These are phyloP conservation scores for Apoda limacodes DNA, from an alignment of 2,888 invertebrate genomes.

Conservation along the genomic window DNA sequence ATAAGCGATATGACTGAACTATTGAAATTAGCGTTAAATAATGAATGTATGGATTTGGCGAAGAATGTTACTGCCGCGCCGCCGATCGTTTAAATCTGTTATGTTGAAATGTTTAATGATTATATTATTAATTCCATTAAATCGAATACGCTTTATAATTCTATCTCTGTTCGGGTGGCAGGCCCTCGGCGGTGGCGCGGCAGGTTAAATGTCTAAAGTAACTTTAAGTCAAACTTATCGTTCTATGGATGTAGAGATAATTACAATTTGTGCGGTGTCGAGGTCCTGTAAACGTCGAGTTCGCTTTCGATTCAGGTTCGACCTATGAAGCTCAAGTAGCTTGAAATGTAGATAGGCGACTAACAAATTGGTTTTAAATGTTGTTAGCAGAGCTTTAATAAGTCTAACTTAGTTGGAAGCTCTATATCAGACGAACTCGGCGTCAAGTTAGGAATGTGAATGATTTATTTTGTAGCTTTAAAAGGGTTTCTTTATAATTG, in stretches of 20 bases:
- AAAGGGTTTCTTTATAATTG: too few species aligned
- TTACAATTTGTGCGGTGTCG: constrained; percentile 44
- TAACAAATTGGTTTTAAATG: constrained; percentile 60
- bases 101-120: constrained; percentile 38
- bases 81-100: constrained; percentile 21
- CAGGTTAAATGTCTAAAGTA: constrained; percentile 41
- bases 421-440: constrained; percentile 34
- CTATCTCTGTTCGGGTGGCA: constrained; percentile 36
- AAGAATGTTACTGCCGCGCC: constrained; percentile 32
- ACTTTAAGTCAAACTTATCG: constrained; percentile 38
- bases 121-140: constrained; percentile 43
- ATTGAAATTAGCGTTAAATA: constrained; percentile 43
- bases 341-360: constrained; percentile 64
- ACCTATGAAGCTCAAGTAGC: constrained; percentile 46
- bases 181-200: constrained; percentile 35
- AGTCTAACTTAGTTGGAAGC: constrained; percentile 39
- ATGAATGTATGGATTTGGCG: constrained; percentile 42
- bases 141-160: constrained; percentile 61
- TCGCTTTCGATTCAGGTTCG: constrained; percentile 35
- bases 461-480: not conserved
- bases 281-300: constrained; percentile 46
- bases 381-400: constrained; percentile 61
- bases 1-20: constrained; percentile 59
- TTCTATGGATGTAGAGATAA: constrained; percentile 40
- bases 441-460: constrained; percentile 22